Conservation (phyloP, 2,888 invertebrate genomes). For the Ceriagrion tenellum region DNA sequence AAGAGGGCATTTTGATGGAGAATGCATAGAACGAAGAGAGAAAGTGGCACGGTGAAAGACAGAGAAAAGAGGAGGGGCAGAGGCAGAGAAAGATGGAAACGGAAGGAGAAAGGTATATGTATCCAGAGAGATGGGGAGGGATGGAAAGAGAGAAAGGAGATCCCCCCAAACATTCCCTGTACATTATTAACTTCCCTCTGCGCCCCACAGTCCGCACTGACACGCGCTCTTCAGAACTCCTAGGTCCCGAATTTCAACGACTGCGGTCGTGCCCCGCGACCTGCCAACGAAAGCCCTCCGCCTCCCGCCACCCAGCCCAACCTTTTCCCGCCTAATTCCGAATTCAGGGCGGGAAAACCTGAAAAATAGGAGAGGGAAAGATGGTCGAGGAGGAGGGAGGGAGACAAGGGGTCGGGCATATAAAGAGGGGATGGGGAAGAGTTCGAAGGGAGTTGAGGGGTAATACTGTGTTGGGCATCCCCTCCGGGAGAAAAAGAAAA, state of each 20-base stretch:
- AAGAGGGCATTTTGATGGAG: too few relatives aligned
- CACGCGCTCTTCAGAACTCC: constrained; percentile 3
- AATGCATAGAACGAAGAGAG: too few relatives aligned
- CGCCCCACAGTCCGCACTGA: not conserved
- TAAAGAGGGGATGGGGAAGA: not conserved
- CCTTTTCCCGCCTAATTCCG: constrained; percentile 31
- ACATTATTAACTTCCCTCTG: constrained; percentile 61
- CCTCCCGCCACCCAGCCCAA: too few relatives aligned
- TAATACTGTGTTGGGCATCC: not conserved
- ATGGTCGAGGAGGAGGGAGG: not conserved
- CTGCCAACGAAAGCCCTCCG: not conserved
- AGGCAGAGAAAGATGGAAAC: not conserved
- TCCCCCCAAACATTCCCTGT: not conserved
- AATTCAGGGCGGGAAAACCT: constrained; percentile 43
- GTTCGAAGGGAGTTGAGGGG: not conserved
- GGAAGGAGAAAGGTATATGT: not conserved
- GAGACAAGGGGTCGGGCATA: not conserved
- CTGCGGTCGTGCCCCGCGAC: constrained; percentile 43
- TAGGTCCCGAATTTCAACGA: constrained; percentile 57
- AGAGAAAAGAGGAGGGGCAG: not conserved
- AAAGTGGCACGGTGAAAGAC: too few relatives aligned
- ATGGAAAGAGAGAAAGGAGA: not conserved
- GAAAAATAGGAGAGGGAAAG: not conserved
- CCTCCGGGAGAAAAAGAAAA: not conserved
- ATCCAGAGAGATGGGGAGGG: too few relatives aligned